These are phyloP conservation scores for Grantiella picta DNA, from an alignment of 2,113 vertebrate species.

Conservation along the genomic window DNA sequence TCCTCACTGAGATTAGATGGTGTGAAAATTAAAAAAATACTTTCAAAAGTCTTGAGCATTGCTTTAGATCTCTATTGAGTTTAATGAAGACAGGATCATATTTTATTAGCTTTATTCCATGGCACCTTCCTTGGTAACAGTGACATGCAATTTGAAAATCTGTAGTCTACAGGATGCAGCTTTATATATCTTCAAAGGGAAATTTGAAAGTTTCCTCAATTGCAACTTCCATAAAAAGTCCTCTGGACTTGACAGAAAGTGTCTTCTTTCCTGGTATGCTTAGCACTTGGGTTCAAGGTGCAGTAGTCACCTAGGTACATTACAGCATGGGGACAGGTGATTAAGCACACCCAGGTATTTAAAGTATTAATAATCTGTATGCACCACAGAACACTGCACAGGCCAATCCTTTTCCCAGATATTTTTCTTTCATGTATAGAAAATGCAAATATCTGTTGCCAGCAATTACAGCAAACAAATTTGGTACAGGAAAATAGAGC, in stretches of 20 bases:
- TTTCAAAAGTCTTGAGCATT: not conserved
- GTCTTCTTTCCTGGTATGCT: not conserved
- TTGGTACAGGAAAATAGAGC: not conserved
- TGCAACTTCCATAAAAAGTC: not conserved
- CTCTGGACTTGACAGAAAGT: not conserved
- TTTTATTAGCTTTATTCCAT: not conserved
- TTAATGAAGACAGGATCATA: not conserved
- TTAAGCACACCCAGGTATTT: not conserved
- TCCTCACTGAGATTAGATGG: not conserved
- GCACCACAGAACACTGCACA: not conserved
- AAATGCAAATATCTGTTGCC: not conserved
- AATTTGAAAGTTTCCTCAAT: not conserved
- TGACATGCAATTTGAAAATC: not conserved
- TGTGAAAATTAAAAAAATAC: not conserved
- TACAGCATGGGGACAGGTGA: not conserved
- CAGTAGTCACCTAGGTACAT: not conserved
- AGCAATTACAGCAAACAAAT: not conserved
- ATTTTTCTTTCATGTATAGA: not conserved
- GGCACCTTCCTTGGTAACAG: not conserved
- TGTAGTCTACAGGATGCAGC: not conserved
- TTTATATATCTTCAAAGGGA: not conserved
- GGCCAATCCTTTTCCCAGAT: not conserved
- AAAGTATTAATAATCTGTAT: not conserved
- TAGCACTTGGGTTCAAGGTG: not conserved
- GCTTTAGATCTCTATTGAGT: not conserved